Evolutionary conservation across 1,140 invertebrate species (phyloP).

Genomic region (Drosophila leontia): DNA sequence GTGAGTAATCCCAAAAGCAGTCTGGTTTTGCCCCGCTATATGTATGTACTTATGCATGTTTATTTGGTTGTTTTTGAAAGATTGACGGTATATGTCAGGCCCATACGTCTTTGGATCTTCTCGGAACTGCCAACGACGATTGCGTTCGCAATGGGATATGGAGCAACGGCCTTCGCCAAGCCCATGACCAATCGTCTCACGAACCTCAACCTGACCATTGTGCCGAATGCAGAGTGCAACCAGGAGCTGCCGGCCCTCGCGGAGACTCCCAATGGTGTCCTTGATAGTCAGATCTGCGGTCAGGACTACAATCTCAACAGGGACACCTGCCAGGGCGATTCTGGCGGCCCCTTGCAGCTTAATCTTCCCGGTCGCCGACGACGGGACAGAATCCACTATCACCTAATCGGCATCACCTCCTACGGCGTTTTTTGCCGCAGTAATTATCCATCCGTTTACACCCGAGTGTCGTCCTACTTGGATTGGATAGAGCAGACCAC

Average conservation of each 20-base stretch:
- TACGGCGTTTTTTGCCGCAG: constrained; percentile 84
- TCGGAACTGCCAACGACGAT: constrained; percentile 62
- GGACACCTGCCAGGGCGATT: constrained; percentile 82
- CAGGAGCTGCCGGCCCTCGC: constrained; percentile 52
- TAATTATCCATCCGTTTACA: constrained; percentile 86
- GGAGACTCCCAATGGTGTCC: constrained; percentile 64
- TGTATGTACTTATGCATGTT: no score
- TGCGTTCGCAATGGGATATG: constrained; percentile 81
- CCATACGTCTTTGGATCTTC: constrained; percentile 67
- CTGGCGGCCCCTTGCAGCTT: constrained; percentile 70
- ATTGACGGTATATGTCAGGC: constrained; percentile 70
- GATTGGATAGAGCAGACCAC: constrained; percentile 86
- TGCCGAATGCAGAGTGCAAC: constrained; percentile 75
- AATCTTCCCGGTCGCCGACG: constrained; percentile 78
- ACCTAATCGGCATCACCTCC: constrained; percentile 82
- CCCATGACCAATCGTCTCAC: constrained; percentile 74
- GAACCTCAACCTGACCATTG: constrained; percentile 72
- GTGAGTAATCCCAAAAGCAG: constrained; percentile 48
- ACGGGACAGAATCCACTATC: constrained; percentile 63
- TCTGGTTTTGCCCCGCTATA: neutral
- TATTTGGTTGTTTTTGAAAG: constrained; percentile 29
- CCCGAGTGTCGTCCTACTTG: constrained; percentile 85
- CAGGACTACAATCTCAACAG: constrained; percentile 67
- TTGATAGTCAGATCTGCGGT: constrained; percentile 74
- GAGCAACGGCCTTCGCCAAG: constrained; percentile 68